A percentile compares a stretch with the other conserved stretches of the same genome.
These are phyloP conservation scores for Lasioglossum calceatum DNA, from an alignment of 2,888 invertebrate genomes.

Conservation along the genomic window DNA sequence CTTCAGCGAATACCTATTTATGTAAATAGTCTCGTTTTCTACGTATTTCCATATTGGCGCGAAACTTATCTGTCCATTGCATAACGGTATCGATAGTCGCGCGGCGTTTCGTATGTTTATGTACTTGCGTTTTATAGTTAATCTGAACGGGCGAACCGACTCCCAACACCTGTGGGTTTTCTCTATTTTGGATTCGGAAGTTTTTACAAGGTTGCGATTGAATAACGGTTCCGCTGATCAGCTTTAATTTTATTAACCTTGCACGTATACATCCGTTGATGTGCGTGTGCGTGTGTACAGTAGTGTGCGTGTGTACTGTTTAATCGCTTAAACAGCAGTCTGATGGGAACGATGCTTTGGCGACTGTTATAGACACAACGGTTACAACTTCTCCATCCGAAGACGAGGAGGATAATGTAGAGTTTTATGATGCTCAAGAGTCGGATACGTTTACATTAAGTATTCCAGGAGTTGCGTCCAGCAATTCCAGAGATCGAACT, in stretches of 20 bases:
- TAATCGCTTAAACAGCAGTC: not conserved
- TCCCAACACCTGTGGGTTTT: constrained; percentile 15
- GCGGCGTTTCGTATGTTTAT: constrained; percentile 4
- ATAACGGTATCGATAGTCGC: constrained; percentile 35
- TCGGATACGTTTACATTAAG: constrained; percentile 82
- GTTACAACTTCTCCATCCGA: constrained; percentile 85
- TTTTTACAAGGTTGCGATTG: constrained; percentile 46
- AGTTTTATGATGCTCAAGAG: constrained; percentile 88
- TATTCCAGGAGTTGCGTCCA: constrained; percentile 75
- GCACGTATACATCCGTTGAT: constrained; percentile 10
- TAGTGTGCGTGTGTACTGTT: not conserved
- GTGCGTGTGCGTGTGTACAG: not conserved
- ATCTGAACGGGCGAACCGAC: not conserved
- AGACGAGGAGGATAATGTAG: constrained; percentile 86
- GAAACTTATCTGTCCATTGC: constrained; percentile 48
- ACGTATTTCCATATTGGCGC: constrained; percentile 48
- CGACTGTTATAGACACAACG: constrained; percentile 76
- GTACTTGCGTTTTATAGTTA: constrained; percentile 12
- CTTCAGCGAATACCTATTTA: constrained; percentile 2
- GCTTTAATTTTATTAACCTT: constrained; percentile 51
- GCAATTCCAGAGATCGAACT: constrained; percentile 78
- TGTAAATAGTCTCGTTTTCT: not conserved
- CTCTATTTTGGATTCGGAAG: constrained; percentile 19
- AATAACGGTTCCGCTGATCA: constrained; percentile 38
- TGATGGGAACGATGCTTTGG: constrained; percentile 13